A percentile compares a stretch with the other conserved stretches of the same genome.
phyloP scores from a whole-genome alignment of 2,888 invertebrate genomes.

The Lasioglossum calceatum region DNA sequence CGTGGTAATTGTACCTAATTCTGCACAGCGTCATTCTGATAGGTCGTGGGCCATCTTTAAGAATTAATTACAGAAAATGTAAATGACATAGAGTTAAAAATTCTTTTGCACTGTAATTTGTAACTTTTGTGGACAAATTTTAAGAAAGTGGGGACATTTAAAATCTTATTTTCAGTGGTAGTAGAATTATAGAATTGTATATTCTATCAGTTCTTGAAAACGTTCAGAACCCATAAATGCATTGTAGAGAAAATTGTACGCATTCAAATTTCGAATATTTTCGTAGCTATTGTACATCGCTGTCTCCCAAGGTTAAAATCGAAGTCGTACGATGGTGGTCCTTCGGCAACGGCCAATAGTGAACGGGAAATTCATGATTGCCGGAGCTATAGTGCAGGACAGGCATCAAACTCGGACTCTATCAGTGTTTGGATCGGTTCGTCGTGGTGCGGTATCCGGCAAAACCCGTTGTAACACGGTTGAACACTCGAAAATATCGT shows the following conservation, averaged over 20 bases:
- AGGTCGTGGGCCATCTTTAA: neutral
- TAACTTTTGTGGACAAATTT: too few relatives aligned
- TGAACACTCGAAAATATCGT: slow-evolving; percentile 53
- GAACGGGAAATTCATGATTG: neutral
- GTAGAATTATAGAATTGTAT: too few relatives aligned
- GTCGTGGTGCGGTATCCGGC: neutral
- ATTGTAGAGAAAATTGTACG: neutral
- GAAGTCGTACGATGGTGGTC: neutral
- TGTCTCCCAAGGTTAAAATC: neutral
- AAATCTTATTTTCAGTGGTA: too few relatives aligned
- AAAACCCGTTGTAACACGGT: slow-evolving; percentile 40
- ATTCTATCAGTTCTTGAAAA: too few relatives aligned
- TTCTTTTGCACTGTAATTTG: neutral
- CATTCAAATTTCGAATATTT: neutral
- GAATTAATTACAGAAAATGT: neutral
- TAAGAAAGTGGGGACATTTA: too few relatives aligned
- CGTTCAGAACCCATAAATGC: too few relatives aligned
- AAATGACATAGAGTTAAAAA: neutral
- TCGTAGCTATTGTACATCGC: neutral
- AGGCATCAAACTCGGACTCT: slow-evolving; percentile 17
- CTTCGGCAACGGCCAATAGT: neutral
- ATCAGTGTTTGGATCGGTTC: neutral
- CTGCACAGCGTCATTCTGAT: neutral
- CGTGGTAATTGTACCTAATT: too few relatives aligned
- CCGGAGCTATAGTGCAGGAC: neutral